Evolutionary conservation across 92 coral and sea anemone genomes (phyloP).

Genomic region (Zoanthus gigantus): DNA sequence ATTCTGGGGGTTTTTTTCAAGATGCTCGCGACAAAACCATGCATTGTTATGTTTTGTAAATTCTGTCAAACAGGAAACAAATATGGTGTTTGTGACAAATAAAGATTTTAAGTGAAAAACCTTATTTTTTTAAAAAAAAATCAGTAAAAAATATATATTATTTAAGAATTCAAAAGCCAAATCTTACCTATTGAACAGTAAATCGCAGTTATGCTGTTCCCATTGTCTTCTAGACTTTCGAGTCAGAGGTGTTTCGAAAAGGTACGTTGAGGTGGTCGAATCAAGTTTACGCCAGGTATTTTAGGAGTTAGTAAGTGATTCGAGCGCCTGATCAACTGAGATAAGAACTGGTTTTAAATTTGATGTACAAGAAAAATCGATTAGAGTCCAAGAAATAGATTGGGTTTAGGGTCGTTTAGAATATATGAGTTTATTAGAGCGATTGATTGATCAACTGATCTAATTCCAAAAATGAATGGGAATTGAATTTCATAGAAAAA

Average conservation of each 20-base stretch:
- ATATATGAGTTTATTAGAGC: conserved; percentile 81
- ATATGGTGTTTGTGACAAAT: neutral
- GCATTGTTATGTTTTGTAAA: neutral
- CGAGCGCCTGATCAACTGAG: conserved; percentile 24
- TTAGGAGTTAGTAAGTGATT: neutral
- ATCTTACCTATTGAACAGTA: neutral
- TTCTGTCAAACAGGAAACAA: neutral
- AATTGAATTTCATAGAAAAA: conserved; percentile 50
- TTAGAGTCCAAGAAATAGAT: conserved; percentile 66
- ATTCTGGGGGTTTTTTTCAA: neutral
- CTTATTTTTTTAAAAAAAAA: neutral
- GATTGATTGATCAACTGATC: conserved; percentile 77
- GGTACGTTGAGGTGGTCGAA: neutral
- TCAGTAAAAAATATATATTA: neutral
- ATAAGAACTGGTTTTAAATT: conserved; percentile 43
- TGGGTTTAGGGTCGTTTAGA: conserved; percentile 79
- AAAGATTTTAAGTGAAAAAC: neutral
- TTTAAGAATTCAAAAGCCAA: neutral
- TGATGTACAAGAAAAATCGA: conserved; percentile 43
- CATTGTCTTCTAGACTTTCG: neutral
- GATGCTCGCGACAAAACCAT: too few relatives aligned
- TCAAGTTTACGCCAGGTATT: neutral
- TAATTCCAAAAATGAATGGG: conserved; percentile 45
- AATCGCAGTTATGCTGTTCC: neutral
- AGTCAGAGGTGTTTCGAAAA: neutral